Conservation (phyloP, 92 coral and sea anemone species). For the Hydrozoanthus gracilis region DNA sequence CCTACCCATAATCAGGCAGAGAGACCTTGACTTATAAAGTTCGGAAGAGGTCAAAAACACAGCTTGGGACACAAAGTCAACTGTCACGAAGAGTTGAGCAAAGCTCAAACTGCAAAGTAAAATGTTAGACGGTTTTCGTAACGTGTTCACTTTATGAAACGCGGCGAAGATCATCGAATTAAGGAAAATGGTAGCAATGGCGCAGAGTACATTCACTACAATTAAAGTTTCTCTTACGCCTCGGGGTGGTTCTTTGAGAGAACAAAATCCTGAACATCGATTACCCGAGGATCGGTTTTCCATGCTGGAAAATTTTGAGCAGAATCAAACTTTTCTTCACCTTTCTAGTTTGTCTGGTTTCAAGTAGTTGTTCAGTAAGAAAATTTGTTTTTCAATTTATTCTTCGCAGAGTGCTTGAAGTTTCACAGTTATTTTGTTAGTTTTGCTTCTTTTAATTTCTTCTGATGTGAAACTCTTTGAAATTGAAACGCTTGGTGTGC, state of each 20-base stretch:
- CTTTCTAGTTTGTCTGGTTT: too few relatives aligned
- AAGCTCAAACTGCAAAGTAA: neutral
- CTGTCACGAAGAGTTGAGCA: neutral
- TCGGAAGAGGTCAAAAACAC: neutral
- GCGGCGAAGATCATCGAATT: slow-evolving; percentile 23
- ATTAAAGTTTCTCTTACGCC: neutral
- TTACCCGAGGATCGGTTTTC: too few relatives aligned
- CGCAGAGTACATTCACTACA: neutral
- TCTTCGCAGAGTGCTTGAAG: too few relatives aligned
- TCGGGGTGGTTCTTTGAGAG: neutral
- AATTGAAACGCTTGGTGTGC: too few relatives aligned
- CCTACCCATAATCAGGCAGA: neutral
- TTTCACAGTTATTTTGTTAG: too few relatives aligned
- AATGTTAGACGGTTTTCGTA: slow-evolving; percentile 2
- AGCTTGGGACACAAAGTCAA: neutral
- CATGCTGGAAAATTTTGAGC: too few relatives aligned
- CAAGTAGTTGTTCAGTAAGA: too few relatives aligned
- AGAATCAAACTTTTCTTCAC: too few relatives aligned
- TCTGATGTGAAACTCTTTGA: too few relatives aligned
- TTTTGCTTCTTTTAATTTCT: too few relatives aligned
- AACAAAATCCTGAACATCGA: too few relatives aligned
- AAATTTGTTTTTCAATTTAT: too few relatives aligned
- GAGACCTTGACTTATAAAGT: neutral
- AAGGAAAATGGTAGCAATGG: neutral
- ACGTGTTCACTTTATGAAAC: slow-evolving; percentile 1